Evolutionary conservation across 2,888 invertebrate species (phyloP).

Genomic region (Crossocerus cetratus): DNA sequence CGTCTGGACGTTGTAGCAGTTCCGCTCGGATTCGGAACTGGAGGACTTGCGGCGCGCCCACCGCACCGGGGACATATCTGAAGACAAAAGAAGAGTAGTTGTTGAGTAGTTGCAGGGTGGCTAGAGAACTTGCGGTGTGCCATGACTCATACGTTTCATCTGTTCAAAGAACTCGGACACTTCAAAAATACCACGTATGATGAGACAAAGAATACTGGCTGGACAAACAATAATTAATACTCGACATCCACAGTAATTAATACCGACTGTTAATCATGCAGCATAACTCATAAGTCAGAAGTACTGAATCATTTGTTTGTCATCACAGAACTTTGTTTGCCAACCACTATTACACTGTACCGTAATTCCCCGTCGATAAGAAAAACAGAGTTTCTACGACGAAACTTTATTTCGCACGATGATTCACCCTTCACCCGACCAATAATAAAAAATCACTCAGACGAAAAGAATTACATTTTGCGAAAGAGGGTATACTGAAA

Average conservation of each 20-base stretch:
- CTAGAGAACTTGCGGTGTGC: too few species aligned
- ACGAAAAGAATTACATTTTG: conserved; percentile 40
- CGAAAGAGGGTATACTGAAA: conserved; percentile 11
- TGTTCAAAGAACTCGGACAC: too few species aligned
- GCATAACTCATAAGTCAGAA: not conserved
- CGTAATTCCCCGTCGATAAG: not conserved
- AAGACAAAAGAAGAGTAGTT: conserved; percentile 27
- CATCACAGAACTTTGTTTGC: not conserved
- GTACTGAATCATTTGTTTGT: not conserved
- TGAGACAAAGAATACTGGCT: too few species aligned
- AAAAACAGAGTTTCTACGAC: not conserved
- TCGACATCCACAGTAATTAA: too few species aligned
- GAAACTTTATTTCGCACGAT: not conserved
- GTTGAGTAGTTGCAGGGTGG: too few species aligned
- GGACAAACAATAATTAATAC: too few species aligned
- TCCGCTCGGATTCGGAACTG: conserved; percentile 83
- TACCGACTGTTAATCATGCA: not conserved
- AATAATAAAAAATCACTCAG: too few species aligned
- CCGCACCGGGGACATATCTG: conserved; percentile 83
- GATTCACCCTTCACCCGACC: not conserved
- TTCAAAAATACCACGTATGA: too few species aligned
- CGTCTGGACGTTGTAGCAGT: conserved; percentile 82
- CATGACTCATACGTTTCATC: too few species aligned
- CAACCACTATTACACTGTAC: not conserved
- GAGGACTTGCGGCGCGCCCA: conserved; percentile 81